phyloP scores from a whole-genome alignment of 2,113 vertebrate genomes.

The Cathartes aura region DNA sequence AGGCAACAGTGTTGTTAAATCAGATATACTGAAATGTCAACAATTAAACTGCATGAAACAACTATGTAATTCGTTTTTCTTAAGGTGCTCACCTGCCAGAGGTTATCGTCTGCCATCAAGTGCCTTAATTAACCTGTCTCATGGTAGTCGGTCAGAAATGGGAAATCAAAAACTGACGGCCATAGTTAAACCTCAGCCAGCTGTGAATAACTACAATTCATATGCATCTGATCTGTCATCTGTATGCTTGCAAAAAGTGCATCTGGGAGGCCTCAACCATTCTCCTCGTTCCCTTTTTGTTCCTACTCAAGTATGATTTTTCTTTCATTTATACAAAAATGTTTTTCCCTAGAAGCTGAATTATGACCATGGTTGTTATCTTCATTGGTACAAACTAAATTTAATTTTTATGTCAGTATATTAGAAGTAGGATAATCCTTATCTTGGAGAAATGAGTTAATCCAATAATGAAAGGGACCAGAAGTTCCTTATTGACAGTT shows the following conservation, averaged over 20 bases:
- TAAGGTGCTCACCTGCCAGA: constrained; percentile 84
- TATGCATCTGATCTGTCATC: constrained; percentile 53
- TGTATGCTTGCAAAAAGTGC: constrained; percentile 74
- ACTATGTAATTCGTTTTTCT: not conserved
- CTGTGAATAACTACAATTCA: constrained; percentile 70
- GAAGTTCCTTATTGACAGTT: not conserved
- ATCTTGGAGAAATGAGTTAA: not conserved
- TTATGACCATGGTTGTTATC: not conserved
- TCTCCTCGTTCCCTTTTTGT: constrained; percentile 92
- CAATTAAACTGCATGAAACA: not conserved
- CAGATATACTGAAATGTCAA: not conserved
- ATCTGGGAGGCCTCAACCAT: constrained; percentile 87
- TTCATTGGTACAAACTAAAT: not conserved
- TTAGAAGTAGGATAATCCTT: not conserved
- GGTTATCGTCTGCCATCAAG: constrained; percentile 93
- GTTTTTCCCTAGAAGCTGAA: not conserved
- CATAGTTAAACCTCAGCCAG: constrained; percentile 92
- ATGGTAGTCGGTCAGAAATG: constrained; percentile 87
- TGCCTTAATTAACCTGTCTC: constrained; percentile 94
- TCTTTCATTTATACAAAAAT: not conserved
- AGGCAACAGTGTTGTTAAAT: not conserved
- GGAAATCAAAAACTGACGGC: constrained; percentile 89
- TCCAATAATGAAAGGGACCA: not conserved
- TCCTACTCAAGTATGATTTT: constrained; percentile 84
- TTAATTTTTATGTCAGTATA: not conserved